Evolutionary conservation across 64 coral and sea anemone species (phyloP).

Genomic region (Porites australiensis): DNA sequence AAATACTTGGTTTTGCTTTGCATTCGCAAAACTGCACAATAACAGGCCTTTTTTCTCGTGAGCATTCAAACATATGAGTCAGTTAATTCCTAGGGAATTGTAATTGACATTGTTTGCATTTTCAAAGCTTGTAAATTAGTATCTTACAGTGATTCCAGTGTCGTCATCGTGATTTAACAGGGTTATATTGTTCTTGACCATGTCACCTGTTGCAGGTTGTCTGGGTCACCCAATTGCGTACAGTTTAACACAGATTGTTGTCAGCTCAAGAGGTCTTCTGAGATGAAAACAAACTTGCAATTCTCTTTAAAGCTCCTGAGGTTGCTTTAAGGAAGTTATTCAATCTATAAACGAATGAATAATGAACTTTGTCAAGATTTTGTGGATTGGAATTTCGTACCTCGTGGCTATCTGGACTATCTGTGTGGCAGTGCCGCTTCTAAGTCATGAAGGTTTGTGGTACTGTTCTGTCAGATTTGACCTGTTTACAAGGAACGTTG

Average conservation of each 20-base stretch:
- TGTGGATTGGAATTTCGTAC: slow-evolving; percentile 22
- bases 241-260: slow-evolving; percentile 8
- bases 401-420: background rate
- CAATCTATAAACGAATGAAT: background rate
- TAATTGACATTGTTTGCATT: too few relatives aligned
- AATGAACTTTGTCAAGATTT: slow-evolving; percentile 19
- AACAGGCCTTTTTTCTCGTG: background rate
- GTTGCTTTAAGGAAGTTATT: background rate
- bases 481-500: background rate
- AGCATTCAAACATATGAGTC: too few relatives aligned
- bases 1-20: background rate
- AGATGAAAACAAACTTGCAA: background rate
- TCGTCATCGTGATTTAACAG: background rate
- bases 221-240: slow-evolving; percentile 33
- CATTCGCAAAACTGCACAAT: background rate
- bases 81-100: too few relatives aligned
- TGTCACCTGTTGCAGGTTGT: slow-evolving; percentile 22
- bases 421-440: background rate
- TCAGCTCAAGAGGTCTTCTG: slow-evolving; percentile 20
- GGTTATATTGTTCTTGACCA: background rate
- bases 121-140: too few relatives aligned
- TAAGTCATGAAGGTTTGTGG: slow-evolving; percentile 13
- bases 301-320: background rate
- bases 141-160: background rate
- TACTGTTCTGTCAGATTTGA: background rate